phyloP scores from a whole-genome alignment of 1,140 invertebrate species.

The Phymastichus coffea region DNA sequence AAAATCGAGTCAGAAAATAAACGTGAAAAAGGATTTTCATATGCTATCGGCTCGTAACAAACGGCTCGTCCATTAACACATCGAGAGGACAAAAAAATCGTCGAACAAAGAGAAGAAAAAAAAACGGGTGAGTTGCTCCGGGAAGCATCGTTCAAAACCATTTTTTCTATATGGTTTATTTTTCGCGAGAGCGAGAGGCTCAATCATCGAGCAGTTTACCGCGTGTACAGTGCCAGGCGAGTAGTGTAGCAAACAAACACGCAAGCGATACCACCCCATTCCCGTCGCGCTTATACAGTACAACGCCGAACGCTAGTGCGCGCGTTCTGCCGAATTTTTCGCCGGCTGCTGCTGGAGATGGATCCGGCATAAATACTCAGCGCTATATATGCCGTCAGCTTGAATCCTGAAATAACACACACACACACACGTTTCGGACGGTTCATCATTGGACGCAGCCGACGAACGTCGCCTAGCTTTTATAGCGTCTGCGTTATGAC shows the following conservation, averaged over 20 bases:
- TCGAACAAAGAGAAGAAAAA: background rate
- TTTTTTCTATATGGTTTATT: conserved; percentile 6
- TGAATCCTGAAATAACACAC: too few species aligned
- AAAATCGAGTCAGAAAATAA: background rate
- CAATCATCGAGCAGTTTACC: conserved; percentile 12
- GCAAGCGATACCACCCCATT: background rate
- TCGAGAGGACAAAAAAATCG: background rate
- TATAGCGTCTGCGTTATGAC: too few species aligned
- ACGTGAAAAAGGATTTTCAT: background rate
- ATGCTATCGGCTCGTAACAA: background rate
- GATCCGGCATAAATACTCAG: background rate
- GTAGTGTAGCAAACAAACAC: conserved; percentile 14
- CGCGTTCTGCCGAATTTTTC: background rate
- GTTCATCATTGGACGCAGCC: background rate
- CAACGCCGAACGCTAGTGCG: too few species aligned
- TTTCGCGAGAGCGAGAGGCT: conserved; percentile 5
- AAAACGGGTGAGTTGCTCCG: background rate
- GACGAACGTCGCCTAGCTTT: too few species aligned
- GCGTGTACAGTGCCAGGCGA: background rate
- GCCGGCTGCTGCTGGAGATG: background rate
- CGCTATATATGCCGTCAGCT: too few species aligned
- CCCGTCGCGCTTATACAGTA: background rate
- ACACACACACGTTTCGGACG: background rate
- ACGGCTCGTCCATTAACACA: too few species aligned
- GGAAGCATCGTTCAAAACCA: background rate